phyloP scores from a whole-genome alignment of 2,888 invertebrate genomes.

The Cheiracanthium punctorium region DNA sequence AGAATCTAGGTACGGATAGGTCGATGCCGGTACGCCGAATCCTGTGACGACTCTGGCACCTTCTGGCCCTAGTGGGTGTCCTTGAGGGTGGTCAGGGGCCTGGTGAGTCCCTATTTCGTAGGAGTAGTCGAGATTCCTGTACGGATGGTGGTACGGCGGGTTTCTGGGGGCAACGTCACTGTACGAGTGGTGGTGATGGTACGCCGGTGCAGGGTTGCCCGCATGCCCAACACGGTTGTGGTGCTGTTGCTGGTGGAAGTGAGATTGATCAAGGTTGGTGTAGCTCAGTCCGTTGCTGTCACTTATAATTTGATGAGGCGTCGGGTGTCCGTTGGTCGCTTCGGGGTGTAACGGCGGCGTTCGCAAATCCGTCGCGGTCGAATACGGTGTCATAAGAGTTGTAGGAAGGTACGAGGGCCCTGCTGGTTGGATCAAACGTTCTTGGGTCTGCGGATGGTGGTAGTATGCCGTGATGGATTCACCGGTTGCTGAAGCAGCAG shows the following conservation, averaged over 20 bases:
- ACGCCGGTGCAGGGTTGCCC: constrained; percentile 22
- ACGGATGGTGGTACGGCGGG: constrained; percentile 74
- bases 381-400: constrained; percentile 51
- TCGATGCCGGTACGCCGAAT: constrained; percentile 53
- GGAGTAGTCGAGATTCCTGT: constrained; percentile 70
- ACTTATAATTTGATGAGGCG: constrained; percentile 70
- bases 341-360: constrained; percentile 72
- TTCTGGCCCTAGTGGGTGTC: constrained; percentile 51
- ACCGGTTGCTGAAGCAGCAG: constrained; percentile 26
- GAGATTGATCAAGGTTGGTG: constrained; percentile 84
- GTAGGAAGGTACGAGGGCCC: constrained; percentile 56
- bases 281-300: constrained; percentile 86
- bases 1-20: constrained; percentile 71
- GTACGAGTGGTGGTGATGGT: constrained; percentile 33
- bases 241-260: constrained; percentile 66
- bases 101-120: constrained; percentile 57
- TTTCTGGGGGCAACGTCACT: constrained; percentile 38
- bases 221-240: constrained; percentile 30
- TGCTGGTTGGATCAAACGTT: constrained; percentile 39
- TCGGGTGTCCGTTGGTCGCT: constrained; percentile 58
- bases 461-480: constrained; percentile 44
- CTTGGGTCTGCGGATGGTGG: constrained; percentile 40
- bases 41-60: constrained; percentile 58
- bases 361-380: constrained; percentile 62
- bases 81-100: constrained; percentile 52